Percentiles rank a stretch among this genome's conserved stretches.
phyloP scores from a whole-genome alignment of 2,888 invertebrate species.

The Machimus rusticus region DNA sequence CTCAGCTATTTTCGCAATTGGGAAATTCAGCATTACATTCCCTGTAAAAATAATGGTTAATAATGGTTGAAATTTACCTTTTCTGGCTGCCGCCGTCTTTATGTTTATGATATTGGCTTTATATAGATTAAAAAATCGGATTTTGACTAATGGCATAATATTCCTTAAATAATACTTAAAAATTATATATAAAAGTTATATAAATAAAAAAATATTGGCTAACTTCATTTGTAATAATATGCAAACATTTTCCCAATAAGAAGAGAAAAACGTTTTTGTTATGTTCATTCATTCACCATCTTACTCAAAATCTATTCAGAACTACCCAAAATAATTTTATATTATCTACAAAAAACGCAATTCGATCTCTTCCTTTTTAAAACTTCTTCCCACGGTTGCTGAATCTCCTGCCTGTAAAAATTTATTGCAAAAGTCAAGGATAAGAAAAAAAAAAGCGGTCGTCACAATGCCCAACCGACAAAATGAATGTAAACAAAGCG shows the following conservation, averaged over 20 bases:
- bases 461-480: neutral
- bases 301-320: neutral
- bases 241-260: neutral
- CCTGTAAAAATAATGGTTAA: too few relatives aligned
- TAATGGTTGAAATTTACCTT: too few relatives aligned
- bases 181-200: too few relatives aligned
- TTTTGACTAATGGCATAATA: too few relatives aligned
- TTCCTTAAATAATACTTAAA: too few relatives aligned
- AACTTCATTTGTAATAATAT: neutral
- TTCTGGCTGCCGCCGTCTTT: too few relatives aligned
- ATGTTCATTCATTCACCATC: neutral
- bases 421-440: neutral
- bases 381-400: slow-evolving; percentile 3
- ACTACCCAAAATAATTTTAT: neutral
- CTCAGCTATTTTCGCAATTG: too few relatives aligned
- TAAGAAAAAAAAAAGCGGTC: neutral
- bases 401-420: neutral
- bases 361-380: neutral
- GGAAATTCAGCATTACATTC: too few relatives aligned
- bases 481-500: neutral
- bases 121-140: too few relatives aligned
- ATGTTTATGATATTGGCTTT: too few relatives aligned
- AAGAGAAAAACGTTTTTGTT: neutral
- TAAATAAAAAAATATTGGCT: too few relatives aligned
- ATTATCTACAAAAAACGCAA: neutral